A percentile compares a stretch with the other conserved stretches of the same genome.
These are phyloP conservation scores for Eurystomus glaucurus DNA, from an alignment of 2,797 vertebrate genomes.

Conservation along the genomic window DNA sequence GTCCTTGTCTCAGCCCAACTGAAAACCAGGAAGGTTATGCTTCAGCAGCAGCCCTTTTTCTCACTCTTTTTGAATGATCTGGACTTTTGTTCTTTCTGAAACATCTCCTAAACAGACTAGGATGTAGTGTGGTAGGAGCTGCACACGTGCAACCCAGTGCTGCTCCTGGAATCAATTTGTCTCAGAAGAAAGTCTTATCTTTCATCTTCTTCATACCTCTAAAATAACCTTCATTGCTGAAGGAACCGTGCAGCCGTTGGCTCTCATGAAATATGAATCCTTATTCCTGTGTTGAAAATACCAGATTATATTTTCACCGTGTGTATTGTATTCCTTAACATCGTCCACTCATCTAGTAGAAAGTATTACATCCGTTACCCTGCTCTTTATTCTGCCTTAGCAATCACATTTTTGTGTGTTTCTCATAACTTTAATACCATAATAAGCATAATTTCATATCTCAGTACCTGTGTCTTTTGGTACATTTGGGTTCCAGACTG, in stretches of 20 bases:
- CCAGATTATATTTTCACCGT: slow-evolving; percentile 29
- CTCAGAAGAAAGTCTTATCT: not conserved
- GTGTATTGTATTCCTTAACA: not conserved
- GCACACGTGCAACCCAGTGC: not conserved
- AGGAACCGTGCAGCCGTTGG: slow-evolving; percentile 10
- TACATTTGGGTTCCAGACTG: not conserved
- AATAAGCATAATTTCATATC: not conserved
- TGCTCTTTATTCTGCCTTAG: not conserved
- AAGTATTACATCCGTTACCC: not conserved
- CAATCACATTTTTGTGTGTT: not conserved
- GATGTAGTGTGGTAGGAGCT: not conserved
- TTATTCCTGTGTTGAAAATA: not conserved
- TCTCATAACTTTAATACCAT: not conserved
- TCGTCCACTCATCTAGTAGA: not conserved
- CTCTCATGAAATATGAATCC: not conserved
- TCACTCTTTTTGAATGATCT: not conserved
- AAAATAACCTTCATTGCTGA: not conserved
- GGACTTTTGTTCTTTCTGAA: not conserved
- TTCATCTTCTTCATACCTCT: slow-evolving; percentile 31
- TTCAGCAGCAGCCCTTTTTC: not conserved
- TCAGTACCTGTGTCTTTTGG: not conserved
- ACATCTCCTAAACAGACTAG: not conserved
- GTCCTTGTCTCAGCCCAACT: not conserved
- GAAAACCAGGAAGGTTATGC: not conserved
- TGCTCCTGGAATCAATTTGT: not conserved